Conservation (phyloP, 2,113 vertebrate genomes). For the Aythya baeri region DNA sequence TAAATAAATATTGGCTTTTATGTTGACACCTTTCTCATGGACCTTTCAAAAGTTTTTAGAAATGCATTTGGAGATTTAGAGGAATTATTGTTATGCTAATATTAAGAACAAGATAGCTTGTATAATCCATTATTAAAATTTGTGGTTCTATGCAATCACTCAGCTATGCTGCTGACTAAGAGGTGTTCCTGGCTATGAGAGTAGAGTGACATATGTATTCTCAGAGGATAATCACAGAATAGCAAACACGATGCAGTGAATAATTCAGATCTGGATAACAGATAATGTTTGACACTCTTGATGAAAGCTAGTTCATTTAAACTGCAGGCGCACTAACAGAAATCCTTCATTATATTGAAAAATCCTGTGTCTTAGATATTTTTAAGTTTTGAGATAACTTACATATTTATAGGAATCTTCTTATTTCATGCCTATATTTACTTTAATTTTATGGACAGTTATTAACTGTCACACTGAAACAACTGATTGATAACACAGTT, state of each 20-base stretch:
- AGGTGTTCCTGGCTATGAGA: neutral
- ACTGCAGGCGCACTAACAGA: neutral
- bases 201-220: neutral
- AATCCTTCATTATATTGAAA: neutral
- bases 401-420: neutral
- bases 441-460: neutral
- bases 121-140: neutral
- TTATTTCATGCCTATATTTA: conserved; percentile 9
- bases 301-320: neutral
- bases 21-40: neutral
- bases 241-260: neutral
- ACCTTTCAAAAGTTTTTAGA: neutral
- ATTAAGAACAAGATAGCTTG: neutral
- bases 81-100: neutral
- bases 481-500: conserved; percentile 14
- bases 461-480: neutral
- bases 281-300: neutral
- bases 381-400: neutral
- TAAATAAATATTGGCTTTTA: neutral
- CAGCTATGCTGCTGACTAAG: neutral
- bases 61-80: neutral
- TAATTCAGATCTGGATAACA: neutral
- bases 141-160: neutral
- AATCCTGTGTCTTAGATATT: neutral
- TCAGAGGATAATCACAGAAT: neutral